Evolutionary conservation across 2,113 vertebrate species (phyloP).

Genomic region (Spizaetus ornatus): DNA sequence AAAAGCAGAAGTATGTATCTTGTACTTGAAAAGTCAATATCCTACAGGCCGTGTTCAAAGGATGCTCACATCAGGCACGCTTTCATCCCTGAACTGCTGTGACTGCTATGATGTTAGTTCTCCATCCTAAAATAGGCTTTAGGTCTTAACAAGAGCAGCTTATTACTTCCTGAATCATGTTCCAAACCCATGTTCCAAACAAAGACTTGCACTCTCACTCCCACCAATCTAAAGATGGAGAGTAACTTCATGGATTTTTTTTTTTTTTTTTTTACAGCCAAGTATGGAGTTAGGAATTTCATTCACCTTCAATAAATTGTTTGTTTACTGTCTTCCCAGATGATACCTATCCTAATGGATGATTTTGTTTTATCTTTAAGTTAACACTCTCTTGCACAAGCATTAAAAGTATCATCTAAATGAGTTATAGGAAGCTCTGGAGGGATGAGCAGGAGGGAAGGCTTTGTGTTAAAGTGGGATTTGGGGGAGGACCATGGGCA

Average conservation of each 20-base stretch:
- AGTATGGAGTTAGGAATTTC: not conserved
- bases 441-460: not conserved
- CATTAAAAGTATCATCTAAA: not conserved
- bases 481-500: not conserved
- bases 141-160: not conserved
- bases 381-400: not conserved
- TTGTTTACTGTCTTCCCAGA: not conserved
- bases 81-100: not conserved
- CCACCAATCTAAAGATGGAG: not conserved
- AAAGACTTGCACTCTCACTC: not conserved
- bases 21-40: not conserved
- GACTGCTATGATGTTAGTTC: not conserved
- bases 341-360: not conserved
- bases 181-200: not conserved
- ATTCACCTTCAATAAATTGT: not conserved
- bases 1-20: not conserved
- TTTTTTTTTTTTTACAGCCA: not conserved
- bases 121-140: not conserved
- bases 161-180: not conserved
- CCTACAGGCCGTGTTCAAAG: not conserved
- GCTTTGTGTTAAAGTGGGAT: not conserved
- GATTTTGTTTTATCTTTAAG: not conserved
- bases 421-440: not conserved
- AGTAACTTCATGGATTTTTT: not conserved
- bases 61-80: not conserved